phyloP scores from a whole-genome alignment of 2,888 invertebrate genomes.

The Andricus curvator region DNA sequence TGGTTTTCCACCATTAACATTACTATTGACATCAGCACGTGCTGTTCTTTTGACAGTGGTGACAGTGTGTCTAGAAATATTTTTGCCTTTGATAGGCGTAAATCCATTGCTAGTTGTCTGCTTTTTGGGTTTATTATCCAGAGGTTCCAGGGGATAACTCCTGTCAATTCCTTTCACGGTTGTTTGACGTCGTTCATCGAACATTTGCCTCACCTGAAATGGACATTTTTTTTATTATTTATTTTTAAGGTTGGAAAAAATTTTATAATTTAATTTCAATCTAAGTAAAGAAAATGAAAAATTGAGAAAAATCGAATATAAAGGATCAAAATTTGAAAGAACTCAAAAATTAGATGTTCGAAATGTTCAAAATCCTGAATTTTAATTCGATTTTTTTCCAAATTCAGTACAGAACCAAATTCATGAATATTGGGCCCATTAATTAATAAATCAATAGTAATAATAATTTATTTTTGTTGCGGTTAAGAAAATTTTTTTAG shows the following conservation, averaged over 20 bases:
- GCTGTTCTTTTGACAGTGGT: constrained; percentile 73
- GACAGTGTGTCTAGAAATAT: constrained; percentile 24
- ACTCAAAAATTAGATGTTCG: no score
- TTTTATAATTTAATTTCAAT: no score
- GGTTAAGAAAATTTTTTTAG: no score
- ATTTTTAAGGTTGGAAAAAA: background rate
- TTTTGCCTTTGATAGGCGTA: constrained; percentile 59
- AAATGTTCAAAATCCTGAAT: no score
- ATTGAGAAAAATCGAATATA: no score
- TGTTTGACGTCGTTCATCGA: constrained; percentile 88
- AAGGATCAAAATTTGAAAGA: no score
- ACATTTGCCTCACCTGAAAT: constrained; percentile 89
- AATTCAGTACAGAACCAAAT: no score
- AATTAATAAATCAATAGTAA: no score
- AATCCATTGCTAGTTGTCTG: constrained; percentile 60
- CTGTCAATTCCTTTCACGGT: constrained; percentile 86
- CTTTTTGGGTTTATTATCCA: constrained; percentile 80
- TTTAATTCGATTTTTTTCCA: no score
- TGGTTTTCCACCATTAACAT: constrained; percentile 75
- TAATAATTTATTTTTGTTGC: no score
- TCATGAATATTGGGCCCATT: no score
- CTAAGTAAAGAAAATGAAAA: no score
- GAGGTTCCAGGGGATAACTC: constrained; percentile 89
- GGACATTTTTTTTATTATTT: background rate
- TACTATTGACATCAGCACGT: constrained; percentile 74